phyloP scores from a whole-genome alignment of 1,140 invertebrate species.

The Drosophila nebulosa region DNA sequence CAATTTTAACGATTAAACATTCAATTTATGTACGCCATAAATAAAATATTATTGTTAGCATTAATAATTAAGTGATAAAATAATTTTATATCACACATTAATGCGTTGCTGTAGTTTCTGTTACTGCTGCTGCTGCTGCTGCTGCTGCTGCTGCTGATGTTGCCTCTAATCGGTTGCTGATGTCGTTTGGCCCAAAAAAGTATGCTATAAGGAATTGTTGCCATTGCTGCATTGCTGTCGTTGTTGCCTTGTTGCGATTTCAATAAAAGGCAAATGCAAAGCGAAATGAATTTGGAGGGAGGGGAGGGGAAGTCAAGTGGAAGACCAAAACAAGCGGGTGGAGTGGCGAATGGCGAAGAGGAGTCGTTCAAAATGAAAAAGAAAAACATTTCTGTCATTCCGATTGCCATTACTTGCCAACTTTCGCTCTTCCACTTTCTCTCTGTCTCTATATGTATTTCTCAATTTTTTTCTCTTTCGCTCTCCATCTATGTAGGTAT shows the following conservation, averaged over 20 bases:
- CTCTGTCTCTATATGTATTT: not conserved
- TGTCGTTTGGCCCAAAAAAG: slow-evolving; percentile 9
- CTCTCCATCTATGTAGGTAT: no score
- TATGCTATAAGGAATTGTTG: slow-evolving; percentile 41
- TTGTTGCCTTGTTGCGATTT: slow-evolving; percentile 51
- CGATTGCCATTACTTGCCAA: slow-evolving; percentile 2
- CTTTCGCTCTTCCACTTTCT: not conserved
- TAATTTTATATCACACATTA: no score
- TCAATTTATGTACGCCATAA: not conserved
- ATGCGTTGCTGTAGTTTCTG: not conserved
- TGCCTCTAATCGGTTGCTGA: not conserved
- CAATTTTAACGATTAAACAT: not conserved
- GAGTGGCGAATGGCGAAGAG: not conserved
- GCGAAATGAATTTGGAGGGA: slow-evolving; percentile 6
- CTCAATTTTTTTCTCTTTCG: not conserved
- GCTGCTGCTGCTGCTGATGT: no score
- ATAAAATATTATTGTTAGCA: not conserved
- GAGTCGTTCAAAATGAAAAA: not conserved
- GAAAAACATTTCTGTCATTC: slow-evolving; percentile 31
- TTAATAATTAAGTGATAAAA: not conserved
- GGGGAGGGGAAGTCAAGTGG: slow-evolving; percentile 25
- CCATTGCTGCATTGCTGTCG: slow-evolving; percentile 40
- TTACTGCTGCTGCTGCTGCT: slow-evolving; percentile 6
- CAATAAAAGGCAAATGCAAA: slow-evolving; percentile 36
- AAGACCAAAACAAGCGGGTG: slow-evolving; percentile 1